These are phyloP conservation scores for Rhizomys pruinosus DNA, from an alignment of 2,113 vertebrate genomes.

Conservation along the genomic window DNA sequence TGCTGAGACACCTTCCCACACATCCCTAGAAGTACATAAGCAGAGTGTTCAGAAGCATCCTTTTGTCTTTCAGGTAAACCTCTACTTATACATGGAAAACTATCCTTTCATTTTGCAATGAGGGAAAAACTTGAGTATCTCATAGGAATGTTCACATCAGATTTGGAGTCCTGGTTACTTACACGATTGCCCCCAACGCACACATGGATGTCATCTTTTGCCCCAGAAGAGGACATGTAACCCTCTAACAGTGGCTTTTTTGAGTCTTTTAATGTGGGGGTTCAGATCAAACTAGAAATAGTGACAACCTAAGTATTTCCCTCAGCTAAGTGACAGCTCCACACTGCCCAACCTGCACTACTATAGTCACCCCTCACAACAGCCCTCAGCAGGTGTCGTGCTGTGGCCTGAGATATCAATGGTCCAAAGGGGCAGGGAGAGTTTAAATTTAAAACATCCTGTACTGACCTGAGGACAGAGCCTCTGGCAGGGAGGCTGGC, in stretches of 20 bases:
- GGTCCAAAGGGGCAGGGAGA: too few relatives aligned
- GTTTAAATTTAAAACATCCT: neutral
- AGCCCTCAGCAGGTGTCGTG: accelerated
- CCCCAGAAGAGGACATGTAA: neutral
- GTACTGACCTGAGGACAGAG: accelerated
- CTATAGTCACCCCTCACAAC: accelerated
- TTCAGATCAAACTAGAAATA: neutral
- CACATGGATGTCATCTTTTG: neutral
- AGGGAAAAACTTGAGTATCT: neutral
- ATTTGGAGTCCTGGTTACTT: too few relatives aligned
- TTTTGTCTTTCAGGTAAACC: neutral
- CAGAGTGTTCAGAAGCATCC: neutral
- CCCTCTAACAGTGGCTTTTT: neutral
- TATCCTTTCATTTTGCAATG: neutral
- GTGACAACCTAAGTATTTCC: neutral
- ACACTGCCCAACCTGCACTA: neutral
- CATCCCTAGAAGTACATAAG: neutral
- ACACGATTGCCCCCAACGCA: too few relatives aligned
- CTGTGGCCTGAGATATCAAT: neutral
- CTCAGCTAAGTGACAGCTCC: neutral
- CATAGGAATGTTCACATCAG: too few relatives aligned
- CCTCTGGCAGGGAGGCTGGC: neutral
- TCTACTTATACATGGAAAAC: neutral
- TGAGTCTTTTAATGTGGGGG: neutral
- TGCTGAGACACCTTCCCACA: neutral